Evolutionary conservation across 2,113 vertebrate species (phyloP), one percentile per base, ranked within the genome.

Genomic region (Connochaetes taurinus): DNA sequence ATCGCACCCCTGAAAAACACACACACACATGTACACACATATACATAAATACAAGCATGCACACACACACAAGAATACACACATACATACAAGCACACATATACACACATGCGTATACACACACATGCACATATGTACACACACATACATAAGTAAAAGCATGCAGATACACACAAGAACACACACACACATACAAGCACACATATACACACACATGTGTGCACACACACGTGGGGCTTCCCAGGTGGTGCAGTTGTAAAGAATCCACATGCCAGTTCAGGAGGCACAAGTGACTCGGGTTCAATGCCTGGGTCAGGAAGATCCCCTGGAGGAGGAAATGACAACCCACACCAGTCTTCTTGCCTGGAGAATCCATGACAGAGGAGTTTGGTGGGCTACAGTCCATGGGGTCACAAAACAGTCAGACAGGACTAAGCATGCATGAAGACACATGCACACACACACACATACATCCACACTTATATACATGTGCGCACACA

Each of bases 101-200:
- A 43, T 5, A 43, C 43, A 43, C 43, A 43, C 43, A 43, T 43
- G 43, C 5, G 43, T 43, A 43, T 43, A n/a, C n/a, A 15, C 29
- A 29, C 2, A 4, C 27, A 45, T 0, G 2, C n/a, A 11, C n/a
- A 31, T 9, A 4, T 5, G 29, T 3, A 29, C 15, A 2, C 50
- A 55, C 40, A 9, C 23, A 43, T 16, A 58, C 7, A 40, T 60
- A 29, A 1, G 1, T 33, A 3, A 5, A 14, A 40, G n/a, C 17
- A 40, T 4, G 7, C 60, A 13, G 33, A 10, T 7, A 25, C 5
- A 2, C 8, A 58, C 13, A 13, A 4, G 13, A 12, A 14, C 19
- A 21, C 3, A 19, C 17, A 50, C 2, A n/a, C 0, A 25, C 14
- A 58, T 0, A 16, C 10, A 10, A 27, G 25, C 57, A 58, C 57